Base-by-base conservation (phyloP, 2,113 vertebrate species). In the Empidonax alnorum region DNA sequence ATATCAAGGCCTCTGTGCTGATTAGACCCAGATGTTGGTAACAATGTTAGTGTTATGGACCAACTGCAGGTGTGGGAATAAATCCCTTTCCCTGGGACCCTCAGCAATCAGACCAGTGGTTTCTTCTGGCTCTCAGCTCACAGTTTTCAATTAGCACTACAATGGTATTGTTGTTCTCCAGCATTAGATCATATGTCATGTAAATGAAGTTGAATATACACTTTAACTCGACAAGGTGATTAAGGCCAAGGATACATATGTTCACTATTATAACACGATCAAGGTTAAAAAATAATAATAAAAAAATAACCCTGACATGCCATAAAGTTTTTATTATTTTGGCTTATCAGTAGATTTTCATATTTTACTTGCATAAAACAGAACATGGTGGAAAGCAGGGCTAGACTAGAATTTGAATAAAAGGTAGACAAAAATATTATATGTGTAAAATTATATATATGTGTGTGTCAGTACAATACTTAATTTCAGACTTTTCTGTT, bases 41-140 rank as follows among this genome's bases (percentile, higher is more conserved):
- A 98, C 98, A 98, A 98, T 98, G 98, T 98, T 97, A 95, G 98
- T 98, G 98, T 98, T 98, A 98, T 98, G 97, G 97, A 97, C 96
- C 97, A 94, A 90, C 79, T 97, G 98, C 98, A 98, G 98, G 98
- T 98, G 98, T 98, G 98, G 98, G 98, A 98, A 98, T 97, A 97
- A 97, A 97, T 96, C 97, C 95, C 96, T 95, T 96, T 98, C 97
- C 93, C 91, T 86, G 96, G 97, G 97, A 98, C 98, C 88, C 96
- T 97, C 96, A 89, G 97, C 97, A 98, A 98, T 98, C 98, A 98
- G 97, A 88, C 95, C 89, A 63, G 97, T 94, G 97, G 97, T 98
- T 98, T 98, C 97, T 98, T 63, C 97, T 98, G 97, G 97, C 97
- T 97, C 97, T 96, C 65, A 44, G 96, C 95, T 98, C 95, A 85